Conservation (phyloP, 2,113 vertebrate species). For the Chloropsis hardwickii region DNA sequence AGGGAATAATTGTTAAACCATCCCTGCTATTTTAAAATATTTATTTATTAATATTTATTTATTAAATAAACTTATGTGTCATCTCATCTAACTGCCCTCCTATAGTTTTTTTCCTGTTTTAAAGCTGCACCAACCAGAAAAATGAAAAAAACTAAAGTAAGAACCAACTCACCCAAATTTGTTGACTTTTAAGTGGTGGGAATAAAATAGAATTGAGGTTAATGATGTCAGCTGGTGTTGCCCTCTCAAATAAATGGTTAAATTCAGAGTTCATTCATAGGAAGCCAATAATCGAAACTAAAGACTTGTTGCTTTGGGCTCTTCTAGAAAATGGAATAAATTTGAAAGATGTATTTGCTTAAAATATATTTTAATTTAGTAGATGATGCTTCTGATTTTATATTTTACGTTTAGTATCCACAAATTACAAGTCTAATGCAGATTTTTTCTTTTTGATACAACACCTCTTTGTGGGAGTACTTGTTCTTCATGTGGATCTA, state of each 20-base stretch:
- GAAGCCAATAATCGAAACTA: background rate
- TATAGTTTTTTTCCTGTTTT: background rate
- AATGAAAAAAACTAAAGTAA: background rate
- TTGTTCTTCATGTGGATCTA: background rate
- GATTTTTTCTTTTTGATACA: background rate
- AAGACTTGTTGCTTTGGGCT: background rate
- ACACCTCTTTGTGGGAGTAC: background rate
- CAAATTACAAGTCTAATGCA: background rate
- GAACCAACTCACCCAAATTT: background rate
- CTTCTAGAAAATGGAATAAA: background rate
- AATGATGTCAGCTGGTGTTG: background rate
- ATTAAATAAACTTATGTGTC: background rate
- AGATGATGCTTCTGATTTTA: background rate
- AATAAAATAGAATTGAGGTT: background rate
- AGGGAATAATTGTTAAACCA: background rate
- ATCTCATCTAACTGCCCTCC: background rate
- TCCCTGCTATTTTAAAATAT: background rate
- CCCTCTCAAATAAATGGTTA: background rate
- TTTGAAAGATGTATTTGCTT: background rate
- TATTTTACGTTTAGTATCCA: background rate
- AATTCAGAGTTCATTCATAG: background rate
- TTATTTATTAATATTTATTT: background rate
- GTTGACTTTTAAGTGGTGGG: background rate
- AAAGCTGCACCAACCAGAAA: background rate
- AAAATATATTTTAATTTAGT: background rate